A percentile compares a stretch with the other conserved stretches of the same genome.
These are phyloP conservation scores for Prorops nasuta DNA, from an alignment of 1,140 invertebrate species.

Conservation along the genomic window DNA sequence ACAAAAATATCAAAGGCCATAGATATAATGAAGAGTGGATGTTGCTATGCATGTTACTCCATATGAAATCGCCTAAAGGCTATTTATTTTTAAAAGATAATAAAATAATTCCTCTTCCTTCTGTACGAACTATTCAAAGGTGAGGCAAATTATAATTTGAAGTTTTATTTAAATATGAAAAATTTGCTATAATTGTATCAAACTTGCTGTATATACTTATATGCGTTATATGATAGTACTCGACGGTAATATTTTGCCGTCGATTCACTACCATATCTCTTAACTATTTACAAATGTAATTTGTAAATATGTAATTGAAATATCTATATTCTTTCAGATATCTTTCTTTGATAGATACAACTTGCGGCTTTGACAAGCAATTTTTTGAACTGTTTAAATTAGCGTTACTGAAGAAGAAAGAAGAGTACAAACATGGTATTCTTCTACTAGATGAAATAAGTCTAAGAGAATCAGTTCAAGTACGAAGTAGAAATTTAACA, in stretches of 20 bases:
- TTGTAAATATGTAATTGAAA: too few relatives aligned
- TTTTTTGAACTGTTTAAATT: conserved; percentile 10
- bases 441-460: conserved; percentile 12
- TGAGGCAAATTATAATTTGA: conserved; percentile 6
- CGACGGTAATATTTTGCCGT: too few relatives aligned
- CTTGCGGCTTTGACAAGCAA: conserved; percentile 13
- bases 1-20: conserved; percentile 11
- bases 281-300: too few relatives aligned
- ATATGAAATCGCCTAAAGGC: conserved; percentile 16
- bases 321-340: conserved; percentile 8
- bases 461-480: conserved; percentile 6
- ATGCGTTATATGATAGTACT: too few relatives aligned
- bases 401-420: conserved; percentile 6
- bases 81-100: conserved; percentile 15
- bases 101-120: conserved; percentile 19
- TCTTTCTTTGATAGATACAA: conserved; percentile 6
- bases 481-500: conserved; percentile 1
- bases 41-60: conserved; percentile 16
- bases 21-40: conserved; percentile 22
- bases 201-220: too few relatives aligned
- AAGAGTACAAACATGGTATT: conserved; percentile 9
- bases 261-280: too few relatives aligned
- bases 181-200: background rate
- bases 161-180: background rate
- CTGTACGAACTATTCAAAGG: conserved; percentile 16